Evolutionary conservation across 2,113 vertebrate species (phyloP).

Genomic region (Orthonyx spaldingii): DNA sequence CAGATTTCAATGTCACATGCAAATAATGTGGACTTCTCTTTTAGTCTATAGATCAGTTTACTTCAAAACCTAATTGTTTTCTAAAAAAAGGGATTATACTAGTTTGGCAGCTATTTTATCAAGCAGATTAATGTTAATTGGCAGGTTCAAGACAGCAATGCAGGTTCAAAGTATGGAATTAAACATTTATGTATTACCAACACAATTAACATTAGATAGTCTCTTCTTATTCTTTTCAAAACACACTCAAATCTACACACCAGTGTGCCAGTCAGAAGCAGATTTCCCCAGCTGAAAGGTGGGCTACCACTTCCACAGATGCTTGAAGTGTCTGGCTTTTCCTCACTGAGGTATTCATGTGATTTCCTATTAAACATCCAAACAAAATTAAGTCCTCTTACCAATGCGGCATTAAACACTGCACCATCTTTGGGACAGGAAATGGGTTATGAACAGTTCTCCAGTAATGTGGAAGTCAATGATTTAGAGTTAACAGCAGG

Average conservation of each 20-base stretch:
- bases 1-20: not conserved
- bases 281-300: not conserved
- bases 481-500: not conserved
- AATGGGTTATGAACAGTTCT: conserved; percentile 8
- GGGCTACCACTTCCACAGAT: not conserved
- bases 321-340: not conserved
- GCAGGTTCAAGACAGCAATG: not conserved
- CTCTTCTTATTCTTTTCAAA: not conserved
- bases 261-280: not conserved
- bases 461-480: not conserved
- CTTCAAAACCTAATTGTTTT: not conserved
- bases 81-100: not conserved
- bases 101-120: not conserved
- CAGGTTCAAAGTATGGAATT: not conserved
- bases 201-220: not conserved
- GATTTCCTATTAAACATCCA: not conserved
- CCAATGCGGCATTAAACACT: not conserved
- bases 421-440: not conserved
- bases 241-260: not conserved
- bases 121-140: not conserved
- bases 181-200: not conserved
- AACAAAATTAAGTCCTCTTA: not conserved
- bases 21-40: not conserved
- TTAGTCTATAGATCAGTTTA: not conserved
- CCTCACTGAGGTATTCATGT: not conserved